phyloP scores from a whole-genome alignment of 2,113 vertebrate genomes.

The Panthera leo region DNA sequence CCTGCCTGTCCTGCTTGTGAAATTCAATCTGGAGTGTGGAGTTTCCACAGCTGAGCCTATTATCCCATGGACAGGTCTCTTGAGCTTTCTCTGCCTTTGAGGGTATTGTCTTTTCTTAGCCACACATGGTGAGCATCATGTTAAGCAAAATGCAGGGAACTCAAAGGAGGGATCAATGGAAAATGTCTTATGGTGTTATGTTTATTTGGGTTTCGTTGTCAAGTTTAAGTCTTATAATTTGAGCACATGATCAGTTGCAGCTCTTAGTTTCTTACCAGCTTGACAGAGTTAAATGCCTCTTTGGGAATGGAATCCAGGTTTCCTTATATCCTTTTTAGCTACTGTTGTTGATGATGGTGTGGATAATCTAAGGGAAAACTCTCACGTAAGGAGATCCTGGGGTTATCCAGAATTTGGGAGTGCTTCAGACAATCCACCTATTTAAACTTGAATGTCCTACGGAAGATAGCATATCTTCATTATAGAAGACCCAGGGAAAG shows the following conservation, averaged over 20 bases:
- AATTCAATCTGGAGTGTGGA: constrained; percentile 39
- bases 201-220: constrained; percentile 22
- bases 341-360: neutral
- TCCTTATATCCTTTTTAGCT: neutral
- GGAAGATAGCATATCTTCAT: neutral
- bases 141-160: neutral
- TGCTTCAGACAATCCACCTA: neutral
- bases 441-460: neutral
- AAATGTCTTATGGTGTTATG: neutral
- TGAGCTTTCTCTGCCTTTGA: neutral
- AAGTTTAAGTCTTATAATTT: neutral
- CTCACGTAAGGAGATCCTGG: neutral
- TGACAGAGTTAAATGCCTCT: neutral
- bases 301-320: neutral
- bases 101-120: neutral
- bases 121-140: neutral
- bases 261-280: neutral
- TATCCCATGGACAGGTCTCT: neutral
- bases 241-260: neutral
- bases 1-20: constrained; percentile 50
- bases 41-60: constrained; percentile 17
- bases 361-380: neutral
- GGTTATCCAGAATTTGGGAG: neutral
- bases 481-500: neutral
- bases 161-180: neutral